Conservation (phyloP, 2,797 vertebrate species). For the Discoglossus pictus region DNA sequence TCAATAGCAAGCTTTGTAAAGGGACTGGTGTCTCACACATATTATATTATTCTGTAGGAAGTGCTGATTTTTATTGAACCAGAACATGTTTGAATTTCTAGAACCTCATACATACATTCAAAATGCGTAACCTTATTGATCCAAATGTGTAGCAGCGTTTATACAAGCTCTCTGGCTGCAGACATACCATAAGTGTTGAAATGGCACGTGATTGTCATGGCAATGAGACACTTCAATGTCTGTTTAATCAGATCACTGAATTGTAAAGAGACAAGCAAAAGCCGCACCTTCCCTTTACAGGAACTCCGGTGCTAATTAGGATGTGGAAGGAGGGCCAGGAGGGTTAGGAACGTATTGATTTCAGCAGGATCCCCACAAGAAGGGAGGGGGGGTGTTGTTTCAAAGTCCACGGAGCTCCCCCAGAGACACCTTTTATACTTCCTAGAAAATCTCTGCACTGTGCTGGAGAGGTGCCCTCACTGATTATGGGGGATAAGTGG, state of each 20-base stretch:
- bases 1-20: constrained; percentile 6
- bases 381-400: constrained; percentile 45
- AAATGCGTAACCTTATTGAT: constrained; percentile 44
- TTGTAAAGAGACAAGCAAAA: constrained; percentile 46
- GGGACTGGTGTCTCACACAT: constrained; percentile 3
- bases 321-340: constrained; percentile 45
- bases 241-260: constrained; percentile 46
- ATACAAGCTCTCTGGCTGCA: constrained; percentile 37
- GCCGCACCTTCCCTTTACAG: constrained; percentile 31
- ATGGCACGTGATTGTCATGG: constrained; percentile 44
- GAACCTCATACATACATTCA: constrained; percentile 46
- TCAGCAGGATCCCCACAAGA: constrained; percentile 36
- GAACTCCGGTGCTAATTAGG: constrained; percentile 43
- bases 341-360: constrained; percentile 48
- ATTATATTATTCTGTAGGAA: constrained; percentile 23
- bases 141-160: constrained; percentile 34
- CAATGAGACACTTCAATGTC: constrained; percentile 43
- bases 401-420: constrained; percentile 34
- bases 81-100: constrained; percentile 23
- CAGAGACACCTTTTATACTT: constrained; percentile 46
- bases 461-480: constrained; percentile 12
- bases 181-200: constrained; percentile 46
- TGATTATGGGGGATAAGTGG: constrained; percentile 1
- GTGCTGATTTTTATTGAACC: constrained; percentile 28
- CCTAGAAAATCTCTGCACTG: constrained; percentile 41